These are phyloP conservation scores for Chorisops tibialis DNA, from an alignment of 2,888 invertebrate species.

Conservation along the genomic window DNA sequence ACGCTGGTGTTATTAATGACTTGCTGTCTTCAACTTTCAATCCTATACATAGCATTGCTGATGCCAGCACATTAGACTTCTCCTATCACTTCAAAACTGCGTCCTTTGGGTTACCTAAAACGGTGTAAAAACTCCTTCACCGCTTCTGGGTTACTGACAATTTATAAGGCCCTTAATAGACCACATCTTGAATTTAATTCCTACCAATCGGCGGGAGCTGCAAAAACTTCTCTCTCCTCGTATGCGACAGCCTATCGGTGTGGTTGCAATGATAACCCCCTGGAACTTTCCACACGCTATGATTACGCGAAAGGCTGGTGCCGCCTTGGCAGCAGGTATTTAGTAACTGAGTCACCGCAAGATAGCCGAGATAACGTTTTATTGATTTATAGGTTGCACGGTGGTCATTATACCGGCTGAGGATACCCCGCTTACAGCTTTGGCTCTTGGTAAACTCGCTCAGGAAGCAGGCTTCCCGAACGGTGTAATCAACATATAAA, in stretches of 20 bases:
- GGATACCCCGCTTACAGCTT: constrained; percentile 91
- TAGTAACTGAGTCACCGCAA: not conserved
- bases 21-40: no score
- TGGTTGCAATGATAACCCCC: constrained; percentile 91
- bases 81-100: no score
- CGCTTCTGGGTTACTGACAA: no score
- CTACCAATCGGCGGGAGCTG: no score
- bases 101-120: no score
- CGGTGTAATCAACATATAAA: constrained; percentile 92
- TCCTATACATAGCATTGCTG: no score
- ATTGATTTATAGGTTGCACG: constrained; percentile 69
- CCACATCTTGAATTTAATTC: no score
- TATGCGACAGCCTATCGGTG: constrained; percentile 88
- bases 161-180: no score
- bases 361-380: not conserved
- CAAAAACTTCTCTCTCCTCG: no score
- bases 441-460: constrained; percentile 81
- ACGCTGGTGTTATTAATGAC: no score
- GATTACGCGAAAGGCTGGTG: constrained; percentile 95
- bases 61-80: no score
- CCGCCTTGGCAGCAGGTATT: constrained; percentile 80
- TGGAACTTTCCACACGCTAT: constrained; percentile 96
- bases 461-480: constrained; percentile 88
- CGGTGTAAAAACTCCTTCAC: no score
- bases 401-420: constrained; percentile 92